phyloP scores from a whole-genome alignment of 2,888 invertebrate genomes.

The Chrysolina oricalcia region DNA sequence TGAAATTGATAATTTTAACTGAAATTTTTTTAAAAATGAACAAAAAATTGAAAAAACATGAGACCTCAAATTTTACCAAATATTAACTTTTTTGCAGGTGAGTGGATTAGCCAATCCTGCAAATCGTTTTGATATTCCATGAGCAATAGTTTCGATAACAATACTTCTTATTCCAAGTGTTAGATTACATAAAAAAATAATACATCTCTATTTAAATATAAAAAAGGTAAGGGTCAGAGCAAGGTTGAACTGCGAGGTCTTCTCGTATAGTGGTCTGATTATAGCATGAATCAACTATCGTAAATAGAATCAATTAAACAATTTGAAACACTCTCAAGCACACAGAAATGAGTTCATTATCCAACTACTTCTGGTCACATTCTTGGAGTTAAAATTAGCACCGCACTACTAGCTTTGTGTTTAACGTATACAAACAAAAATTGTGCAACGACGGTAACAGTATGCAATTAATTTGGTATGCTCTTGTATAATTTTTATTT shows the following conservation, averaged over 20 bases:
- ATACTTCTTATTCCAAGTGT: too few species aligned
- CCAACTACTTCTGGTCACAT: slow-evolving; percentile 10
- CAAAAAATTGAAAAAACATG: too few species aligned
- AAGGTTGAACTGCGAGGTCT: neutral
- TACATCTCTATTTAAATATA: too few species aligned
- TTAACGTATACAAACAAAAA: slow-evolving; percentile 3
- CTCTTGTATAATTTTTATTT: neutral
- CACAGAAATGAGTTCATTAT: neutral
- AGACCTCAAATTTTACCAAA: too few species aligned
- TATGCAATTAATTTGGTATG: slow-evolving; percentile 3
- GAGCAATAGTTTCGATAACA: too few species aligned
- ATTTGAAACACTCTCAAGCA: neutral
- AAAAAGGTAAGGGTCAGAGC: neutral
- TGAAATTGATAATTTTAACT: too few species aligned
- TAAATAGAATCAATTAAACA: neutral
- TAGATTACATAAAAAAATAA: too few species aligned
- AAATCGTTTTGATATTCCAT: too few species aligned
- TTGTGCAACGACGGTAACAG: neutral
- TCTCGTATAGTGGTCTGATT: neutral
- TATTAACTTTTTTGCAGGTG: too few species aligned
- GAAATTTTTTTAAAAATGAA: too few species aligned
- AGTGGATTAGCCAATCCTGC: too few species aligned
- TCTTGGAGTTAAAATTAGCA: neutral
- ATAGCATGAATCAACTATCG: neutral
- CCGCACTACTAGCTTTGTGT: slow-evolving; percentile 2